Conservation (phyloP, 2,888 invertebrate genomes). For the Pyrochroa serraticornis region DNA sequence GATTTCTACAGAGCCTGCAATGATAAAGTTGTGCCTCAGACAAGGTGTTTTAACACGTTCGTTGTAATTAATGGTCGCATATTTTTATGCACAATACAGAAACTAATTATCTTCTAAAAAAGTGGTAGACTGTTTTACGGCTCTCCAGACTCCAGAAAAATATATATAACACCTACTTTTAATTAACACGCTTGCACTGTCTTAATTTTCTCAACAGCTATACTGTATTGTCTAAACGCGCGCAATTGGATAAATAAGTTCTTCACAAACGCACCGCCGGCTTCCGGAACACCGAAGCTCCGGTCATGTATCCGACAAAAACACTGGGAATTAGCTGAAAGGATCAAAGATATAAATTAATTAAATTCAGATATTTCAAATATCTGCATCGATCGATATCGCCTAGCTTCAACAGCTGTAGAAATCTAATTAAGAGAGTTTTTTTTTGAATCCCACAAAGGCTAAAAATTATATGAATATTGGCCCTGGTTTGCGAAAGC, state of each 20-base stretch:
- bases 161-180: constrained; percentile 39
- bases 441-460: too few relatives aligned
- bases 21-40: constrained; percentile 13
- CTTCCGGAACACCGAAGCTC: constrained; percentile 6
- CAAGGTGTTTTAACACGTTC: constrained; percentile 32
- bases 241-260: constrained; percentile 25
- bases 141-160: constrained; percentile 11
- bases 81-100: constrained; percentile 43
- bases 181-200: constrained; percentile 44
- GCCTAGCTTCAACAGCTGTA: too few relatives aligned
- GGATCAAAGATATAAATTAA: constrained; percentile 26
- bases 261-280: constrained; percentile 14
- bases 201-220: constrained; percentile 35
- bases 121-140: constrained; percentile 21
- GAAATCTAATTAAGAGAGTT: too few relatives aligned
- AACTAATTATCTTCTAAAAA: constrained; percentile 31
- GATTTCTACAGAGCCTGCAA: constrained; percentile 1
- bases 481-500: too few relatives aligned
- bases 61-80: constrained; percentile 40
- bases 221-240: constrained; percentile 35
- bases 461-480: too few relatives aligned
- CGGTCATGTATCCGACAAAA: constrained; percentile 6
- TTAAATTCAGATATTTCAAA: constrained; percentile 19
- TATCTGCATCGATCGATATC: background rate
- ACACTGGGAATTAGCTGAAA: constrained; percentile 9